Conservation (phyloP, 1,140 invertebrate genomes). For the Chrysomallon squamiferum region DNA sequence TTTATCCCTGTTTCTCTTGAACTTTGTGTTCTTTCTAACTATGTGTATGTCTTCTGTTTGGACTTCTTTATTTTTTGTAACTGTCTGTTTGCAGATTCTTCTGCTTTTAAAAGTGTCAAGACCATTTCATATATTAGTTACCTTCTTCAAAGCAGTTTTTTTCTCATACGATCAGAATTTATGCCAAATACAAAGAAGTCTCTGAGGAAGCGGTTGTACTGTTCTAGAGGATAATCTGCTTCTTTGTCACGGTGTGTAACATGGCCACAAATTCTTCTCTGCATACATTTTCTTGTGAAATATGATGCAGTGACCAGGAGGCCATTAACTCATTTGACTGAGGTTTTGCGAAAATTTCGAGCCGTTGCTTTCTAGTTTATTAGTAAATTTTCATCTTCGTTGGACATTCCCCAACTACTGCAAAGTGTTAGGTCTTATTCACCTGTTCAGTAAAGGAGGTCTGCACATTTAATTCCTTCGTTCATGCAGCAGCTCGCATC, state of each 20-base stretch:
- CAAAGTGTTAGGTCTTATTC: constrained; percentile 1
- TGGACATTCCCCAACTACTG: constrained; percentile 1
- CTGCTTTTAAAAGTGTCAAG: background rate
- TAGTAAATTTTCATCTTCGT: background rate
- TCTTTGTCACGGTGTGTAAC: background rate
- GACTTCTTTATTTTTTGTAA: background rate
- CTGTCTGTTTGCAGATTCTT: constrained; percentile 5
- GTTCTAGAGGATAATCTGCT: background rate
- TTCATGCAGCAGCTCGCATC: background rate
- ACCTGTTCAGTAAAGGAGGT: background rate
- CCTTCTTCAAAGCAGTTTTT: constrained; percentile 3
- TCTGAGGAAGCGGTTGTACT: background rate
- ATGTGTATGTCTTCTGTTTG: background rate
- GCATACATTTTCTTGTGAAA: background rate
- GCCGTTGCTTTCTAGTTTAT: background rate
- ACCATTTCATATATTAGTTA: background rate
- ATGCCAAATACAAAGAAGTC: background rate
- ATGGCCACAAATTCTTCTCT: background rate
- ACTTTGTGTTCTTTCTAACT: background rate
- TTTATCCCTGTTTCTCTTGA: background rate
- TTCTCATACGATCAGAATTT: constrained; percentile 1
- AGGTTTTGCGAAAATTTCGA: constrained; percentile 1
- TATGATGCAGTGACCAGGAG: background rate
- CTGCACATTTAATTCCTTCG: background rate
- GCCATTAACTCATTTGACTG: constrained; percentile 4